Evolutionary conservation across 2,797 vertebrate species (phyloP), one percentile per base, ranked within the genome.

Genomic region (Rhinichthys osculus): DNA sequence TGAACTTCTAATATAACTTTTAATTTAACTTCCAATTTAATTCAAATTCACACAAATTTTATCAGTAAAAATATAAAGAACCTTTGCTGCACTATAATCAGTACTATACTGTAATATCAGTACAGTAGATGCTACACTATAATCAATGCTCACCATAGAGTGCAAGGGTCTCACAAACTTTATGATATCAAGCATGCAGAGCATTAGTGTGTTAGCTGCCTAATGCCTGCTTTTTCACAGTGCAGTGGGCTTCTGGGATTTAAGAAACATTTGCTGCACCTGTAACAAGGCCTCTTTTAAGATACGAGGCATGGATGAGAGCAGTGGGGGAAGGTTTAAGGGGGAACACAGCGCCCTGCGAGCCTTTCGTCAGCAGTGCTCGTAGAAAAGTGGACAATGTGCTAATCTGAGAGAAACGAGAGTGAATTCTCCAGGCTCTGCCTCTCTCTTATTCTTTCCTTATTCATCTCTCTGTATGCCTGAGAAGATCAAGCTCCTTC

Each of bases 351-450:
- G n/a, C 67, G 84, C 79, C 72, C 84, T 86, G 64, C 82, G 89
- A 89, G 89, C 86, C 88, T 82, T 59, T 78, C 66, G 54, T 64
- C 86, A 81, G 89, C 88, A 85, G 71, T 87, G 82, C 87, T 93
- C 87, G 87, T 82, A 85, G 89, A 84, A 86, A 90, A 92, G 90
- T 89, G 91, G 91, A 90, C 91, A 89, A 91, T 87, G 90, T 89
- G 89, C 93, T 93, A 94, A 93, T 94, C 90, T 89, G 87, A 85
- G 90, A 93, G 86, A 92, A 93, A 93, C 90, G 82, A 92, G 57
- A 89, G 85, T 89, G 89, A 91, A 93, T 94, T 94, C 90, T 88
- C 78, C 70, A 78, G 27, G 67, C 90, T 89, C 89, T 86, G 76
- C 89, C 71, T 84, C 87, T 88, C 11, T 85, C 73, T 59, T 47